phyloP scores from a whole-genome alignment of 2,797 vertebrate genomes.

The Meriones psammophilus region DNA sequence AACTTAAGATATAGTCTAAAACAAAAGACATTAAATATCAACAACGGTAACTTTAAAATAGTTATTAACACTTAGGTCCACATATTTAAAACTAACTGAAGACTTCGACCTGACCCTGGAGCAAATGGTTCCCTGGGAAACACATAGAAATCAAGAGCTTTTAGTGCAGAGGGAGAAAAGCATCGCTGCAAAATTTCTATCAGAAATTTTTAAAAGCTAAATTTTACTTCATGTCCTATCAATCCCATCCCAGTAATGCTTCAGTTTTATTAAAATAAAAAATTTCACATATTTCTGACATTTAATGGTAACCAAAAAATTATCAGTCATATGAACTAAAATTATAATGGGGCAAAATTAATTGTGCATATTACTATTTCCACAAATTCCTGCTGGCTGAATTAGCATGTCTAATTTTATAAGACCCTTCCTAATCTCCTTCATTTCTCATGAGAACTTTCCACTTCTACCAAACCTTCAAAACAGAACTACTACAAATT shows the following conservation, averaged over 20 bases:
- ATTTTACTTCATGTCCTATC: slow-evolving; percentile 19
- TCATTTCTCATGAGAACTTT: slow-evolving; percentile 15
- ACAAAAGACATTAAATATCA: slow-evolving; percentile 17
- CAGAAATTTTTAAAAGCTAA: slow-evolving; percentile 54
- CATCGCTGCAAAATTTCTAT: slow-evolving; percentile 33
- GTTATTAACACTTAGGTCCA: slow-evolving; percentile 29
- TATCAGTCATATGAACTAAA: neutral
- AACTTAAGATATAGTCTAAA: slow-evolving; percentile 18
- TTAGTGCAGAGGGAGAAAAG: neutral
- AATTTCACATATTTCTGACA: neutral
- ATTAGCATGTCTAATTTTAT: slow-evolving; percentile 7
- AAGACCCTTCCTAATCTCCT: neutral
- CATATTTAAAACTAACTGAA: slow-evolving; percentile 35
- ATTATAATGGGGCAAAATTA: slow-evolving; percentile 5
- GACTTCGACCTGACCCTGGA: neutral
- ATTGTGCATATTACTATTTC: slow-evolving; percentile 42
- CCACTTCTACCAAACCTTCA: slow-evolving; percentile 18
- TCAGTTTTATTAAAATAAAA: slow-evolving; percentile 51
- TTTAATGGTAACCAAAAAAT: neutral
- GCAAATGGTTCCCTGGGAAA: neutral
- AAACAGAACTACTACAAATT: slow-evolving; percentile 35
- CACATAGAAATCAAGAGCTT: slow-evolving; percentile 38
- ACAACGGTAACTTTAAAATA: slow-evolving; percentile 50
- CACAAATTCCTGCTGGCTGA: neutral
- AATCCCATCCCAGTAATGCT: neutral